These are phyloP conservation scores for Alentia gelatinosa DNA, from an alignment of 2,888 invertebrate genomes.

Conservation along the genomic window DNA sequence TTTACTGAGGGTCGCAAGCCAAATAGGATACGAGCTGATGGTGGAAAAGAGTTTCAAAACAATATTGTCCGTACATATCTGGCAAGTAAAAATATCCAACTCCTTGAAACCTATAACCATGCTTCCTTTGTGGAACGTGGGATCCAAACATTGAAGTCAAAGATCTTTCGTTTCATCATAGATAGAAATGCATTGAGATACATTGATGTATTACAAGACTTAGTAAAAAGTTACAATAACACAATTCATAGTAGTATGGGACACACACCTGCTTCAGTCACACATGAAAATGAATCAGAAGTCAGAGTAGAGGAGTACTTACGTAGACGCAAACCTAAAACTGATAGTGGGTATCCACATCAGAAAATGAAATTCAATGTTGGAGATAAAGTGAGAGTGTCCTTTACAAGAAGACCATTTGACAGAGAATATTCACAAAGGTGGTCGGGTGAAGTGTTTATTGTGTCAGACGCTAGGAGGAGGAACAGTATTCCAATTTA, in stretches of 20 bases:
- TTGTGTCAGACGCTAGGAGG: background rate
- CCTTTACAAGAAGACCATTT: background rate
- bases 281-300: background rate
- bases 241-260: constrained; percentile 24
- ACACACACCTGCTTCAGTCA: background rate
- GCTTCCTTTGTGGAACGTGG: too few species aligned
- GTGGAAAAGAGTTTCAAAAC: too few species aligned
- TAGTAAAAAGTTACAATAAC: constrained; percentile 28
- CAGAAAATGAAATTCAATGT: background rate
- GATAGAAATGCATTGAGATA: too few species aligned
- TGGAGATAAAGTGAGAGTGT: constrained; percentile 24
- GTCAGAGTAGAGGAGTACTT: background rate
- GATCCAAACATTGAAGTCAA: too few species aligned
- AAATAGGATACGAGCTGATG: too few species aligned
- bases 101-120: too few species aligned
- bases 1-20: too few species aligned
- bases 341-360: background rate
- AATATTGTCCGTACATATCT: too few species aligned
- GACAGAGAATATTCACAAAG: constrained; percentile 21
- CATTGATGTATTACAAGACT: background rate
- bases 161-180: too few species aligned
- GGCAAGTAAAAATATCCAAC: too few species aligned
- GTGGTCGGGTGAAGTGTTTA: constrained; percentile 40
- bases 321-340: background rate
- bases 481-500: background rate